phyloP scores from a whole-genome alignment of 2,113 vertebrate genomes.

The Carollia perspicillata region DNA sequence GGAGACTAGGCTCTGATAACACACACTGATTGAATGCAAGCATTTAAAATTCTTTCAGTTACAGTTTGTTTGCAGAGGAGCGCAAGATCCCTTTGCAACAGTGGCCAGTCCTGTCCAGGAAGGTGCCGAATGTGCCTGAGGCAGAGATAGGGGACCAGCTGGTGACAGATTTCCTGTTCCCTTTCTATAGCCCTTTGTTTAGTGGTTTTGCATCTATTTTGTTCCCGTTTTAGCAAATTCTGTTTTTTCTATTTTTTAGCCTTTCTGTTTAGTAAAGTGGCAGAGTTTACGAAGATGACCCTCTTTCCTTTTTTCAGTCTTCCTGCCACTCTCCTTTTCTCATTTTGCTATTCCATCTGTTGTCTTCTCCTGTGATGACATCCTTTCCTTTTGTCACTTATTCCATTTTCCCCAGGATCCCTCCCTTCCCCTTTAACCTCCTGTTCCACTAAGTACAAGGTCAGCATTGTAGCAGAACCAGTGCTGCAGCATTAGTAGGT shows the following conservation, averaged over 20 bases:
- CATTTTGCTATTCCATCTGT: background rate
- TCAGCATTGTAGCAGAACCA: background rate
- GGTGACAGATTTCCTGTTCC: background rate
- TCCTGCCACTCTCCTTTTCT: background rate
- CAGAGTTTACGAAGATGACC: background rate
- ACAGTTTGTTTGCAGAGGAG: background rate
- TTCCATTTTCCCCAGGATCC: background rate
- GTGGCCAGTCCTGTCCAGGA: background rate
- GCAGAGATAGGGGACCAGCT: background rate
- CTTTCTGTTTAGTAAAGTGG: background rate
- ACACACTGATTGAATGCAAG: background rate
- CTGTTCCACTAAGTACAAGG: too few species aligned
- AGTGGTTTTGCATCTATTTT: background rate
- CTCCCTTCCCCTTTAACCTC: accelerated
- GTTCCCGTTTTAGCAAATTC: constrained; percentile 31
- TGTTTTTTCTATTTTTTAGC: background rate
- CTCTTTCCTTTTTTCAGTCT: background rate
- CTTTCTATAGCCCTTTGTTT: background rate
- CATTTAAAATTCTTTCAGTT: background rate
- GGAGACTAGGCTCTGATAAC: background rate
- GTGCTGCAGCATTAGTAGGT: background rate
- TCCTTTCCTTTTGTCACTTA: background rate
- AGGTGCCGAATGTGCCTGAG: accelerated
- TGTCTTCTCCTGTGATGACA: background rate
- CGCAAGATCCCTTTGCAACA: background rate